phyloP scores from a whole-genome alignment of 2,888 invertebrate species.

The Plebejus melissa region DNA sequence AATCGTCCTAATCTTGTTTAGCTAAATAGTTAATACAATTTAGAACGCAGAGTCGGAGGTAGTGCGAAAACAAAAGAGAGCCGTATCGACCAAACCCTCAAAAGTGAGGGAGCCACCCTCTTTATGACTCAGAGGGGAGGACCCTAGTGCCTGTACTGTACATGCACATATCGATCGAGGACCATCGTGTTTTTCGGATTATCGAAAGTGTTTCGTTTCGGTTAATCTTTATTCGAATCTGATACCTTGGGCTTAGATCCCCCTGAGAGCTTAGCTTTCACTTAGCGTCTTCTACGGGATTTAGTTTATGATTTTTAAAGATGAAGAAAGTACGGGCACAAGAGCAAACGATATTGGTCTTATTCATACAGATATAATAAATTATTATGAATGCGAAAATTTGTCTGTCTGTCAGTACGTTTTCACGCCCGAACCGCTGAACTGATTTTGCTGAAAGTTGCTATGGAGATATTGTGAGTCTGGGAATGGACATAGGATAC shows the following conservation, averaged over 20 bases:
- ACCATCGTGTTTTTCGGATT: constrained; percentile 40
- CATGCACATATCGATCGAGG: constrained; percentile 65
- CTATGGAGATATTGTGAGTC: not conserved
- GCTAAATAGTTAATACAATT: constrained; percentile 34
- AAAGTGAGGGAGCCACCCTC: constrained; percentile 74
- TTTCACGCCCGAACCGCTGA: too few species aligned
- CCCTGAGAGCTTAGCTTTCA: not conserved
- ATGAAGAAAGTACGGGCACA: too few species aligned
- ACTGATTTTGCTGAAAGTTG: not conserved
- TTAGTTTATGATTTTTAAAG: not conserved
- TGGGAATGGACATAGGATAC: not conserved
- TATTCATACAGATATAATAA: too few species aligned
- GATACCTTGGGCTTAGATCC: not conserved
- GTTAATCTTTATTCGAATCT: constrained; percentile 5
- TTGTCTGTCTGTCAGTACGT: not conserved
- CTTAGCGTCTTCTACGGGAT: not conserved
- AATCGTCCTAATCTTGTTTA: constrained; percentile 6
- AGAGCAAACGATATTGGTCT: too few species aligned
- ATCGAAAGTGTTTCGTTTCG: constrained; percentile 32
- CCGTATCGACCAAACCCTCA: constrained; percentile 75
- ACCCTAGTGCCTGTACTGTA: constrained; percentile 69
- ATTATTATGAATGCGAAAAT: too few species aligned
- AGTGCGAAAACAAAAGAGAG: constrained; percentile 76
- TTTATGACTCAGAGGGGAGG: constrained; percentile 78
- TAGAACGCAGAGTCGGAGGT: constrained; percentile 39